Conservation (phyloP, 2,113 vertebrate species). For the Petaurus breviceps region DNA sequence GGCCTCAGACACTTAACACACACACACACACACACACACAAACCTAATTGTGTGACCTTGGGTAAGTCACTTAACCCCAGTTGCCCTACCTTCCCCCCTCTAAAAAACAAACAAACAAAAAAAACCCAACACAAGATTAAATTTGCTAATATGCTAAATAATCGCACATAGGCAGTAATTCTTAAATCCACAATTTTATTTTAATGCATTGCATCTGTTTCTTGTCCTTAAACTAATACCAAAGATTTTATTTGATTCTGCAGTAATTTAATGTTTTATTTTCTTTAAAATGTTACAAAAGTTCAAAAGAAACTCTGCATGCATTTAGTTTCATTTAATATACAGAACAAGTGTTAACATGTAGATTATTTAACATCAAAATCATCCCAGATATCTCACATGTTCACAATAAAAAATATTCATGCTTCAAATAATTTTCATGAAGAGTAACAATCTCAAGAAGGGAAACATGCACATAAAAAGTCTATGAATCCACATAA, state of each 20-base stretch:
- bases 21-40: too few relatives aligned
- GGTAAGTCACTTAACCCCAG: too few relatives aligned
- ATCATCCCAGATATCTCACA: background rate
- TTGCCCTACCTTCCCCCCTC: too few relatives aligned
- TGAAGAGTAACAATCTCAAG: too few relatives aligned
- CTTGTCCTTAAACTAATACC: background rate
- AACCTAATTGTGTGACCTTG: too few relatives aligned
- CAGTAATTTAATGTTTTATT: background rate
- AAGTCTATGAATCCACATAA: background rate
- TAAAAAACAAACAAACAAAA: too few relatives aligned
- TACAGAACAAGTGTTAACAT: background rate
- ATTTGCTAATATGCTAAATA: background rate
- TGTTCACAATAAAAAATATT: too few relatives aligned
- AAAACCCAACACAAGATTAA: background rate
- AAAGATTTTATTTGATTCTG: background rate
- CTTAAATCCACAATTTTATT: background rate
- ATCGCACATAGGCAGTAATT: background rate
- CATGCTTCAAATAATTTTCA: too few relatives aligned
- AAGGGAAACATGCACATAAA: background rate
- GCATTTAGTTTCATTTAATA: background rate
- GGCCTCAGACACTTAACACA: too few relatives aligned
- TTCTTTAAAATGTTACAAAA: background rate
- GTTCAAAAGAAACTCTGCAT: background rate
- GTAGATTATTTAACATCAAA: background rate
- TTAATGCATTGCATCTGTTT: background rate